Conservation (phyloP, 2,888 invertebrate species). For the Ypsolopha sequella region DNA sequence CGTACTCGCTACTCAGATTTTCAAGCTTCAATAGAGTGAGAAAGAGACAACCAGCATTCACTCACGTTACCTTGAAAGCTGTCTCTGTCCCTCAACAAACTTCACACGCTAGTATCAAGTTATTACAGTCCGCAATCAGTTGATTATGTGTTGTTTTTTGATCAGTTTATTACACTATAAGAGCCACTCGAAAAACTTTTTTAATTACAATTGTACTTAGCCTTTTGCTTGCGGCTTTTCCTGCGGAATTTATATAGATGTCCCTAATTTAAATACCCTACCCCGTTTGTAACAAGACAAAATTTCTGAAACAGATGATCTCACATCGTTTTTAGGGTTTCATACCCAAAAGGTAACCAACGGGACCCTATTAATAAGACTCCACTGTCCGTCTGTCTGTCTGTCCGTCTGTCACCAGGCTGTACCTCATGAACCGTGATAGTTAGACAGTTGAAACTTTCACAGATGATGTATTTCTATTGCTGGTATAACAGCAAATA, state of each 20-base stretch:
- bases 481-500: too few relatives aligned
- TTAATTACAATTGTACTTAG: slow-evolving; percentile 31
- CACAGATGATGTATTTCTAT: too few relatives aligned
- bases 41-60: slow-evolving; percentile 22
- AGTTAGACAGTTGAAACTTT: too few relatives aligned
- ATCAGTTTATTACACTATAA: slow-evolving; percentile 39
- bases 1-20: slow-evolving; percentile 50
- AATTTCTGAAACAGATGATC: too few relatives aligned
- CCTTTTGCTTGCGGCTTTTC: background rate
- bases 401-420: too few relatives aligned
- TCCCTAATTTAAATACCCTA: background rate
- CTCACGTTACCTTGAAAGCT: slow-evolving; percentile 22
- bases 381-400: too few relatives aligned
- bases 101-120: slow-evolving; percentile 28
- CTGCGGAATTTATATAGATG: background rate
- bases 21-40: slow-evolving; percentile 27
- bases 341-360: too few relatives aligned
- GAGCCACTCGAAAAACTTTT: slow-evolving; percentile 32
- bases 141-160: slow-evolving; percentile 49
- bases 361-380: too few relatives aligned
- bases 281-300: background rate
- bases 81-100: slow-evolving; percentile 17
- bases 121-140: slow-evolving; percentile 60
- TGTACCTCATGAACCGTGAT: too few relatives aligned
- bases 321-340: too few relatives aligned